Base-by-base conservation (phyloP, 2,797 vertebrate genomes). In the Premnoplex brunnescens region DNA sequence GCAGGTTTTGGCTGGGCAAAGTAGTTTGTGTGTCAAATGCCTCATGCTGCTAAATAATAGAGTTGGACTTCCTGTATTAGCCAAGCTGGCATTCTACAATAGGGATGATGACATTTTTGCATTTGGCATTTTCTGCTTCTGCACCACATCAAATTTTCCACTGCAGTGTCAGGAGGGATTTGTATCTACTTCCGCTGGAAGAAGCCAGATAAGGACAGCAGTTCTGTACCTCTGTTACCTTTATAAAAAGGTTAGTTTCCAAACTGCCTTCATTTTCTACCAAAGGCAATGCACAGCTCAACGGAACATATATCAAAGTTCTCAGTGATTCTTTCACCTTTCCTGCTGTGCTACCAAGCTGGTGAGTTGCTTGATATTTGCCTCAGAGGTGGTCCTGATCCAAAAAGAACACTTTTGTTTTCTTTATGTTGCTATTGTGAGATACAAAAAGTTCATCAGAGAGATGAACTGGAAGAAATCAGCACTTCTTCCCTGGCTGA, bases 121-220 rank as follows among this genome's bases (percentile, higher is more conserved):
- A 82, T 71, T 85, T 91, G 72, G 51, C 54, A n/a, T 87, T 81
- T 94, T 89, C 88, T 88, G 37, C 58, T 91, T 74, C 82, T 93
- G 41, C 52, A 24, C 71, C 83, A 5, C 32, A 82, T 84, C 28
- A 82, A 20, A 63, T 91, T 93, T 91, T 91, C 84, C 81, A 88
- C 73, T 27, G 7, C 44, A 46, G 71, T 6, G 4, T 85, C 55
- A 91, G 63, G 44, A 92, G 58, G 89, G 51, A 88, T 92, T 84
- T 93, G 73, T 58, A 34, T 74, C 69, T 60, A 9, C 56, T 67
- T 81, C 32, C 2, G 2, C 36, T 69, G 58, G 69, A 89, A 88
- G 79, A 68, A 90, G 79, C 34, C 79, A 95, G 69, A 7, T 85
- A 88, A 95, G 27, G 81, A 92, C 54, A 86, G 52, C 8, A 10